A percentile compares a stretch with the other conserved stretches of the same genome.
phyloP scores from a whole-genome alignment of 2,888 invertebrate genomes.

The Callimorpha dominula region DNA sequence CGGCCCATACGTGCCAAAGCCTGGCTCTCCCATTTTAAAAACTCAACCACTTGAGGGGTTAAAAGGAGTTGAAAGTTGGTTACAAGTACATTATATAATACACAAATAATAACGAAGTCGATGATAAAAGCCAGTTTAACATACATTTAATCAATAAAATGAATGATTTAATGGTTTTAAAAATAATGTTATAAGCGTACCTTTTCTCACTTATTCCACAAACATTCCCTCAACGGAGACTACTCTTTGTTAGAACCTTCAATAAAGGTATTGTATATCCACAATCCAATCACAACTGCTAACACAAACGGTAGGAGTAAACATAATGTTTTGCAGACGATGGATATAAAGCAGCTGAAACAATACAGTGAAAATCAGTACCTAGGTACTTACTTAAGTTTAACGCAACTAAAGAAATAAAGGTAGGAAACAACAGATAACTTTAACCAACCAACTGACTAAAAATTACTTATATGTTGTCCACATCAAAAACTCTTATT shows the following conservation, averaged over 20 bases:
- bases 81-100: too few species aligned
- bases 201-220: background rate
- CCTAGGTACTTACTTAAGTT: background rate
- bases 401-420: background rate
- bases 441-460: too few species aligned
- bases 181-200: background rate
- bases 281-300: background rate
- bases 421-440: background rate
- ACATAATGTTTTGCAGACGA: background rate
- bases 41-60: background rate
- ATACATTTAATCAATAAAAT: too few species aligned
- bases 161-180: too few species aligned
- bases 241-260: background rate
- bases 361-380: background rate
- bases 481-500: too few species aligned
- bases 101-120: too few species aligned
- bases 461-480: too few species aligned
- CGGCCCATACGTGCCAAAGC: too few species aligned
- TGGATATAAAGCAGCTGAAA: background rate
- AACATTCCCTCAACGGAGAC: background rate
- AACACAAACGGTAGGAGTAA: background rate
- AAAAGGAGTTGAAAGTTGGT: background rate
- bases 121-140: too few species aligned
- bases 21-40: too few species aligned
- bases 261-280: background rate